These are phyloP conservation scores for Bovichtus diacanthus DNA, from an alignment of 2,797 vertebrate species.

Conservation along the genomic window DNA sequence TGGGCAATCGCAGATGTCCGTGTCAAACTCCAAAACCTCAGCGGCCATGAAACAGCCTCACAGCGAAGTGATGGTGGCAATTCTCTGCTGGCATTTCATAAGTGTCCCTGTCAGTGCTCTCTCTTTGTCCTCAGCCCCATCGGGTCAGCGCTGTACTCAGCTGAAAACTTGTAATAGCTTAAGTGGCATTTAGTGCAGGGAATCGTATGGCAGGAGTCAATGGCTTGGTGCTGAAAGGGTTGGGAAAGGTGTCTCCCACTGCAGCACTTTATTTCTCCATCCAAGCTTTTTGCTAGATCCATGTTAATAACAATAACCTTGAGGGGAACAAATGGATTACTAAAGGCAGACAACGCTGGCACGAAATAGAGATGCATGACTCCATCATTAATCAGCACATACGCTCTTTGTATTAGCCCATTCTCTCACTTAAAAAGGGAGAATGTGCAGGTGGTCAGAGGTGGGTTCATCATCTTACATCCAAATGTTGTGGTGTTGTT, in stretches of 20 bases:
- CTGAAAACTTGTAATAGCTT: conserved; percentile 87
- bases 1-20: conserved; percentile 34
- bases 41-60: conserved; percentile 59
- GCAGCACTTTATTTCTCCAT: conserved; percentile 83
- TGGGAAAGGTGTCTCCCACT: conserved; percentile 78
- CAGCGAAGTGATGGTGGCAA: conserved; percentile 57
- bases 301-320: conserved; percentile 85
- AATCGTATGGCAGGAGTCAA: conserved; percentile 84
- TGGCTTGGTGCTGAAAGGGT: conserved; percentile 81
- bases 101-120: conserved; percentile 79
- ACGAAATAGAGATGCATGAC: conserved; percentile 53
- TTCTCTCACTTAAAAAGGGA: conserved; percentile 37
- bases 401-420: conserved; percentile 22
- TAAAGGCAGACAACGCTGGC: conserved; percentile 66
- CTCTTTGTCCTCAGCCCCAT: conserved; percentile 79
- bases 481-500: neutral
- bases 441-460: conserved; percentile 8
- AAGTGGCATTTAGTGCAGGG: conserved; percentile 87
- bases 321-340: conserved; percentile 82
- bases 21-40: conserved; percentile 57
- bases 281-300: conserved; percentile 76
- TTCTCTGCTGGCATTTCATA: conserved; percentile 82
- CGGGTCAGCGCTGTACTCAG: conserved; percentile 79
- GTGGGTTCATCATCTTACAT: conserved; percentile 27
- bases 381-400: conserved; percentile 54